phyloP scores from a whole-genome alignment of 2,113 vertebrate genomes.

The Seriola aureovittata region DNA sequence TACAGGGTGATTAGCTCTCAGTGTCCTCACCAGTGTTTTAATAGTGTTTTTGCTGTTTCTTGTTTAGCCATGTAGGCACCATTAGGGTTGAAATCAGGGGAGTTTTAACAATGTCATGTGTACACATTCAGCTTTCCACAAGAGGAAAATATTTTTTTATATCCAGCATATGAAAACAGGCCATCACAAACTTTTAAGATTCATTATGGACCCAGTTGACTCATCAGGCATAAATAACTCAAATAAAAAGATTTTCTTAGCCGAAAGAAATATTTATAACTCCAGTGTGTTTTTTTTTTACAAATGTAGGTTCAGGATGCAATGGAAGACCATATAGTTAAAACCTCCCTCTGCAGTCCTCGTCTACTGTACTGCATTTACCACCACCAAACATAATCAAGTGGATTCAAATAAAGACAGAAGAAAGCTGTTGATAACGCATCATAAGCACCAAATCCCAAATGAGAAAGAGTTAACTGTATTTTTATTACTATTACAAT shows the following conservation, averaged over 20 bases:
- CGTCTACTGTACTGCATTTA: too few relatives aligned
- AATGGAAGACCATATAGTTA: background rate
- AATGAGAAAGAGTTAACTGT: background rate
- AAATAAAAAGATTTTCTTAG: constrained; percentile 15
- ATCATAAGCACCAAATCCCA: background rate
- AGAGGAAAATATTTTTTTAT: constrained; percentile 1
- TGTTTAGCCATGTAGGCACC: constrained; percentile 6
- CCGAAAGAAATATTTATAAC: constrained; percentile 21
- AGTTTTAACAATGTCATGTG: constrained; percentile 1
- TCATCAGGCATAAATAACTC: constrained; percentile 49
- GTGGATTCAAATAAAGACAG: background rate
- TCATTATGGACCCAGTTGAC: constrained; percentile 15
- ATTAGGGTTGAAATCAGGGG: background rate
- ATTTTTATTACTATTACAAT: background rate
- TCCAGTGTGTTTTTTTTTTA: background rate
- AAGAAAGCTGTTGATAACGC: background rate
- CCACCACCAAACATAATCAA: background rate
- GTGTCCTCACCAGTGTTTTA: background rate
- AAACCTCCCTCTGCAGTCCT: background rate
- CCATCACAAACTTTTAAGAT: constrained; percentile 7
- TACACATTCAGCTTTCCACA: constrained; percentile 5
- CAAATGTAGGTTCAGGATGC: background rate
- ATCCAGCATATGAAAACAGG: constrained; percentile 16
- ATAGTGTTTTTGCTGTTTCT: background rate
- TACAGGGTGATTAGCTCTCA: background rate